These are phyloP conservation scores for Sphenopsis melanotis DNA, from an alignment of 2,797 vertebrate genomes.

Conservation along the genomic window DNA sequence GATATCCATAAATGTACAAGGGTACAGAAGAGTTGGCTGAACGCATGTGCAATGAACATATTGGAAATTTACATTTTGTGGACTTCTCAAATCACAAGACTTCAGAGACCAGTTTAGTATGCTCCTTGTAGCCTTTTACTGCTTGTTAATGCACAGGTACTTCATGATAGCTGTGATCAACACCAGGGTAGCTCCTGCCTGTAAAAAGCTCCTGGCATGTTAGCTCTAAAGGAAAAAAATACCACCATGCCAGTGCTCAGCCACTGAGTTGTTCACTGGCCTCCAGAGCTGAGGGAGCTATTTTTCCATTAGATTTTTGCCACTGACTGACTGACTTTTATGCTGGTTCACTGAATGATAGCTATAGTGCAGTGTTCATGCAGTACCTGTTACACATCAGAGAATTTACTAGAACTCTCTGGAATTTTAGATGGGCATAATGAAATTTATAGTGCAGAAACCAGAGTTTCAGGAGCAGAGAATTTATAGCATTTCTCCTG, in stretches of 20 bases:
- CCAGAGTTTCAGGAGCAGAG: not conserved
- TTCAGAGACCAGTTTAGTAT: not conserved
- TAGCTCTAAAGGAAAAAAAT: not conserved
- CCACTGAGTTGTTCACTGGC: not conserved
- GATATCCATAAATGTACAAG: not conserved
- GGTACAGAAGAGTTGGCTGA: not conserved
- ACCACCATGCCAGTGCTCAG: not conserved
- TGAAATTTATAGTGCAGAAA: not conserved
- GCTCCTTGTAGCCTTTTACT: not conserved
- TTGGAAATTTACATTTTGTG: not conserved
- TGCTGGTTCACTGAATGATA: not conserved
- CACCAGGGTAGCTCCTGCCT: not conserved
- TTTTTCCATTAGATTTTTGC: not conserved
- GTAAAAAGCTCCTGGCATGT: not conserved
- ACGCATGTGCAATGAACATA: not conserved
- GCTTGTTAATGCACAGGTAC: not conserved
- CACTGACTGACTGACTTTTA: not conserved
- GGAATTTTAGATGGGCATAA: not conserved
- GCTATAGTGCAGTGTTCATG: not conserved
- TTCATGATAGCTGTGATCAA: not conserved
- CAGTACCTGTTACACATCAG: not conserved
- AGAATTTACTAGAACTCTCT: not conserved
- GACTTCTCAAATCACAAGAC: not conserved
- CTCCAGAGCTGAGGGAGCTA: not conserved
- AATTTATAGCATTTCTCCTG: not conserved